Evolutionary conservation across 2,113 vertebrate genomes (phyloP).

Genomic region (Baryphthengus martii): DNA sequence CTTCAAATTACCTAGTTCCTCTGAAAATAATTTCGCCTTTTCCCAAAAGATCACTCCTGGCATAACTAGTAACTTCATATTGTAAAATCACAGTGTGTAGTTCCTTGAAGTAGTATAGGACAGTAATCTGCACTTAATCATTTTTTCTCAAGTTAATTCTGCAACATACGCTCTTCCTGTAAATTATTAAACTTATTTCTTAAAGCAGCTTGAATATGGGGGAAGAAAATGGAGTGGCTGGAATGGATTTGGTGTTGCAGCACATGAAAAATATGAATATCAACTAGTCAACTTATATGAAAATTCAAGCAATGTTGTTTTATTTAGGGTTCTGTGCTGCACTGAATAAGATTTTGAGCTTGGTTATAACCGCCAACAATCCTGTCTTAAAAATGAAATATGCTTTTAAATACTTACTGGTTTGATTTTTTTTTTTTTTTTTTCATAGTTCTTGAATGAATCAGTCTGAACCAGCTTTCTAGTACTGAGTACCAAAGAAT

Average conservation of each 20-base stretch:
- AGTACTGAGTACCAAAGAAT: neutral
- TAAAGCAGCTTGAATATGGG: neutral
- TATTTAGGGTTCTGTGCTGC: neutral
- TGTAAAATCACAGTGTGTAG: neutral
- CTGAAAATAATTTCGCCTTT: neutral
- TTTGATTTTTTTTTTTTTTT: neutral
- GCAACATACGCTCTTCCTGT: neutral
- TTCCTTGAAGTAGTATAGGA: neutral
- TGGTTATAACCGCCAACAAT: neutral
- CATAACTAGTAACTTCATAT: neutral
- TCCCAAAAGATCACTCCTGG: neutral
- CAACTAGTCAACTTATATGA: neutral
- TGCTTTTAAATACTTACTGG: neutral
- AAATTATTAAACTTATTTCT: neutral
- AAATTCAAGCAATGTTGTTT: neutral
- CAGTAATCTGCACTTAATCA: neutral
- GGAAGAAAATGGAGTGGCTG: neutral
- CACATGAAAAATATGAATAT: neutral
- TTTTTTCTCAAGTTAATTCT: neutral
- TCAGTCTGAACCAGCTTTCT: neutral
- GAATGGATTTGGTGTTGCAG: neutral
- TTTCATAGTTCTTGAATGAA: neutral
- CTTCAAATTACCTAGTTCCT: neutral
- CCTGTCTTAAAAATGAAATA: neutral
- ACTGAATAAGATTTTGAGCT: neutral